phyloP scores from a whole-genome alignment of 1,140 invertebrate genomes.

The Temnothorax longispinosus region DNA sequence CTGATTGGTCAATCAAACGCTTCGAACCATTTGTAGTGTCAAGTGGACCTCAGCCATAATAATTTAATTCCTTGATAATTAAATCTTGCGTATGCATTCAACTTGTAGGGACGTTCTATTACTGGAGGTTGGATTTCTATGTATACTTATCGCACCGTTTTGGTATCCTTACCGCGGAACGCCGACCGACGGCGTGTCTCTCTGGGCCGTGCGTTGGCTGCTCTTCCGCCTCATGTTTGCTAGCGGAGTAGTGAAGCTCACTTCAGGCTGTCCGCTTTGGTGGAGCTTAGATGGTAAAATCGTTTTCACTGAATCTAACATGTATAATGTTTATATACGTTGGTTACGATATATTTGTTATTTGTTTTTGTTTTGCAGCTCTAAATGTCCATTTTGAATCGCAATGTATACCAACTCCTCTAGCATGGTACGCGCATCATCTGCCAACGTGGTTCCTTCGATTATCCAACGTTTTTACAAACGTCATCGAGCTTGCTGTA shows the following conservation, averaged over 20 bases:
- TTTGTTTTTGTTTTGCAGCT: conserved; percentile 86
- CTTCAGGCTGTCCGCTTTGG: conserved; percentile 92
- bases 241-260: conserved; percentile 91
- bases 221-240: conserved; percentile 93
- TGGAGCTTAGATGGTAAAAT: conserved; percentile 92
- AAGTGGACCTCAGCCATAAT: not conserved
- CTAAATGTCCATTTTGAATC: conserved; percentile 92
- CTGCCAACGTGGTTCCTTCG: conserved; percentile 90
- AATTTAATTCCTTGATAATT: not conserved
- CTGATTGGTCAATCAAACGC: too few species aligned
- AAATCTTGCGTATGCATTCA: not conserved
- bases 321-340: not conserved
- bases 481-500: conserved; percentile 90
- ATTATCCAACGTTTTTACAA: conserved; percentile 88
- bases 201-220: conserved; percentile 93
- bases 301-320: conserved; percentile 9
- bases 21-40: too few species aligned
- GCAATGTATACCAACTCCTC: conserved; percentile 90
- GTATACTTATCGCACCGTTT: conserved; percentile 90
- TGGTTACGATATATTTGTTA: not conserved
- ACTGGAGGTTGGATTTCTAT: conserved; percentile 92
- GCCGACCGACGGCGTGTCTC: conserved; percentile 87
- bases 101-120: conserved; percentile 90
- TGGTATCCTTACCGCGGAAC: conserved; percentile 83
- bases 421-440: conserved; percentile 91